A percentile compares a stretch with the other conserved stretches of the same genome.
These are phyloP conservation scores for Nylanderia fulva DNA, from an alignment of 1,140 invertebrate species.

Conservation along the genomic window DNA sequence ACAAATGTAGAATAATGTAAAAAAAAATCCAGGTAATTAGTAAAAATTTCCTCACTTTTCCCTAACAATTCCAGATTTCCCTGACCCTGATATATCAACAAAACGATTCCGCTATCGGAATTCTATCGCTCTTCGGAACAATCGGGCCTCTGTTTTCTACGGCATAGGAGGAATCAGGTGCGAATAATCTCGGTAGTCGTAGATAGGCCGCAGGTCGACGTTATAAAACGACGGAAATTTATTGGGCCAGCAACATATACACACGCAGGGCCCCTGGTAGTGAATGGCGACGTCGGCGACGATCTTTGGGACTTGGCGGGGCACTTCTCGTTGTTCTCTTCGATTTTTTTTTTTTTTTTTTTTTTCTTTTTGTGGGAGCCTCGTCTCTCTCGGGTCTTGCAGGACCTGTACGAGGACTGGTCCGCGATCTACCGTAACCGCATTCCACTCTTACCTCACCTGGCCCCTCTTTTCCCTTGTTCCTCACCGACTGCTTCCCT, in stretches of 20 bases:
- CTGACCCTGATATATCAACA: no score
- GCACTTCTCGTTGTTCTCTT: slow-evolving; percentile 62
- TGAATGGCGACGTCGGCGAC: slow-evolving; percentile 69
- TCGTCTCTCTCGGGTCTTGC: slow-evolving; percentile 60
- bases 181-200: slow-evolving; percentile 26
- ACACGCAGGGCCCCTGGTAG: slow-evolving; percentile 53
- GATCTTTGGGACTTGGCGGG: slow-evolving; percentile 52
- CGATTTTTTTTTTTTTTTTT: slow-evolving; percentile 50
- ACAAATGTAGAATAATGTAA: no score
- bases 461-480: slow-evolving; percentile 59
- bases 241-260: slow-evolving; percentile 53
- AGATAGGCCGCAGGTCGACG: slow-evolving; percentile 28
- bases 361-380: slow-evolving; percentile 46
- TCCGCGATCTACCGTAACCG: slow-evolving; percentile 82
- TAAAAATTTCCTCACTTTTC: no score
- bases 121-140: slow-evolving; percentile 13
- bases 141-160: slow-evolving; percentile 21
- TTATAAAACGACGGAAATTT: slow-evolving; percentile 71
- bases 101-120: slow-evolving; percentile 23
- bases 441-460: slow-evolving; percentile 76
- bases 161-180: slow-evolving; percentile 52
- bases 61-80: no score
- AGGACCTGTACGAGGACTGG: slow-evolving; percentile 75
- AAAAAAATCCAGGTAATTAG: no score
- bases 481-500: slow-evolving; percentile 58